Evolutionary conservation across 1,140 invertebrate species (phyloP), one percentile per base, ranked within the genome.

Genomic region (Lithobius niger): DNA sequence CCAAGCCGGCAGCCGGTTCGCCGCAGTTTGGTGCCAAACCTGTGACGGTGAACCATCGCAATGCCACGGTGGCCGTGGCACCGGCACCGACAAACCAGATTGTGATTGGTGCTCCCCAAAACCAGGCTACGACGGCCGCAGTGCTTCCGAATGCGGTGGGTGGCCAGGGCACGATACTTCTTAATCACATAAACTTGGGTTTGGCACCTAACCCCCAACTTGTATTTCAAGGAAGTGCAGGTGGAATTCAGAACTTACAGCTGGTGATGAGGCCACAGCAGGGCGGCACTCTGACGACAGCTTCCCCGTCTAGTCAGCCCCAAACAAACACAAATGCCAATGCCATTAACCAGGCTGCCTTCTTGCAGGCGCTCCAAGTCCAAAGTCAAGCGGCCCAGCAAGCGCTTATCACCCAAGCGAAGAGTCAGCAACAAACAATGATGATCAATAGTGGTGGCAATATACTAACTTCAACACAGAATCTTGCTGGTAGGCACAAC

Each of bases 191-290:
- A 27, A 62, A 54, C 45, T 59, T 51, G 18, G 57, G 53, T 19
- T 27, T 62, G 57, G 64, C 57, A 42, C 66, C 57, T 55, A 63
- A 60, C 52, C 65, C 63, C 18, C 67, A 67, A n/a, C 59, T 73
- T 31, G 58, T 73, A 28, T 61, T 67, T 22, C 69, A 65, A 13
- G 63, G 67, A 48, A 64, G 66, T 18, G 49, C 28, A 25, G 57
- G 59, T 44, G 2, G 58, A 18, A 28, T 45, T 18, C 56, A 52
- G 16, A 45, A 55, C 24, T 59, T 71, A 13, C 71, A 72, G 50
- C 61, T 74, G 25, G 63, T 71, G 24, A 52, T 72, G 21, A 58
- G 70, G 45, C 70, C 68, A 16, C 66, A 66, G 42, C 56, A 62
- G 26, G 54, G 51, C 50, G 27, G 4, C 24, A 52, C 21, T 21